Evolutionary conservation across 2,888 invertebrate species (phyloP).

Genomic region (Agrotis ipsilon): DNA sequence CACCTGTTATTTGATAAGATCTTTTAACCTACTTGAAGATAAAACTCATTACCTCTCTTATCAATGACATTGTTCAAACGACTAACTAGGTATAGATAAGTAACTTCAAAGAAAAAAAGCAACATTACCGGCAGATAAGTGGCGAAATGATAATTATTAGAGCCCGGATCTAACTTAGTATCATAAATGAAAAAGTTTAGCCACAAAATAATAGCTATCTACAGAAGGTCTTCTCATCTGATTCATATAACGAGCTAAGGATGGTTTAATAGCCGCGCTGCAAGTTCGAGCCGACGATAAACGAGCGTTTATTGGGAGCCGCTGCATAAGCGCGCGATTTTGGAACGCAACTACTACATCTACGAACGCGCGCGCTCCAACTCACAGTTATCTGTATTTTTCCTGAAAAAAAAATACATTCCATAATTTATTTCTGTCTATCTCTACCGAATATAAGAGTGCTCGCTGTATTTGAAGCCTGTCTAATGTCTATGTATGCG

Average conservation of each 20-base stretch:
- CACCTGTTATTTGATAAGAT: neutral
- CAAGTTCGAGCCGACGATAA: too few species aligned
- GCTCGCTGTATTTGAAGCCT: too few species aligned
- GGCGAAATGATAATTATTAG: slow-evolving; percentile 33
- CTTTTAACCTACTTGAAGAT: neutral
- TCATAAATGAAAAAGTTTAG: slow-evolving; percentile 60
- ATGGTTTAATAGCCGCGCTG: too few species aligned
- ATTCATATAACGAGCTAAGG: neutral
- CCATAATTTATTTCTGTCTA: too few species aligned
- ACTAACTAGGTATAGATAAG: slow-evolving; percentile 8
- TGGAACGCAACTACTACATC: too few species aligned
- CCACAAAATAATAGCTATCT: neutral
- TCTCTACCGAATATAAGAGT: too few species aligned
- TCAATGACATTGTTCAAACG: neutral
- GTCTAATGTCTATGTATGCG: too few species aligned
- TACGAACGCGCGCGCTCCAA: too few species aligned
- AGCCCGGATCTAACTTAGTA: slow-evolving; percentile 42
- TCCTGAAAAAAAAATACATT: too few species aligned
- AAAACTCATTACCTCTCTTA: neutral
- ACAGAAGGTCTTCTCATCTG: slow-evolving; percentile 5
- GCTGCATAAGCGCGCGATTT: too few species aligned
- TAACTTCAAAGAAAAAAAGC: slow-evolving; percentile 38
- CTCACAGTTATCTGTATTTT: too few species aligned
- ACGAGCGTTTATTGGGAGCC: too few species aligned
- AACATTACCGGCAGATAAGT: slow-evolving; percentile 57